Evolutionary conservation across 2,888 invertebrate genomes (phyloP).

Genomic region (Cantharis rustica): DNA sequence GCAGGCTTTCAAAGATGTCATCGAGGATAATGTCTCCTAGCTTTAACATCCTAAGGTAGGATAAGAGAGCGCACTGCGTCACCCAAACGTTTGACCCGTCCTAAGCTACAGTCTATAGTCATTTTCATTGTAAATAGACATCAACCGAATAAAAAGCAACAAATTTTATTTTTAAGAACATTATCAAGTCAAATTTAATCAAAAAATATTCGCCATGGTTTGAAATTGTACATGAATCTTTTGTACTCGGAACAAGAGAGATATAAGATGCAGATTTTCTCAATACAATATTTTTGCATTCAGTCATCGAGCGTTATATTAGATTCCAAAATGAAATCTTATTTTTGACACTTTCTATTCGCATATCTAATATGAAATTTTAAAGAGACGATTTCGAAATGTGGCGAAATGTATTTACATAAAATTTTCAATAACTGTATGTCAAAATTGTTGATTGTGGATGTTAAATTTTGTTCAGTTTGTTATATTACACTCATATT

Average conservation of each 20-base stretch:
- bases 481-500: background rate
- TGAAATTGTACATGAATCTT: background rate
- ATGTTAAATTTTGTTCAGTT: background rate
- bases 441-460: slow-evolving; percentile 1
- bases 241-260: slow-evolving; percentile 9
- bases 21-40: slow-evolving; percentile 32
- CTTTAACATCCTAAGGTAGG: slow-evolving; percentile 31
- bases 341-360: slow-evolving; percentile 27
- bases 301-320: slow-evolving; percentile 24
- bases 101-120: slow-evolving; percentile 12
- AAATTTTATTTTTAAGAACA: background rate
- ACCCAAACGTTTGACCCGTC: slow-evolving; percentile 32
- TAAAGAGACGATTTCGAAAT: slow-evolving; percentile 18
- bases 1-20: slow-evolving; percentile 30
- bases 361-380: slow-evolving; percentile 24
- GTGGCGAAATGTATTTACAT: slow-evolving; percentile 23
- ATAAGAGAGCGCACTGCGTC: slow-evolving; percentile 32
- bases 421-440: slow-evolving; percentile 10
- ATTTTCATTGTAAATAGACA: slow-evolving; percentile 18
- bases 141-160: slow-evolving; percentile 15
- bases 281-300: slow-evolving; percentile 34
- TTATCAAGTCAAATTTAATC: background rate
- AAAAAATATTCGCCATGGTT: background rate
- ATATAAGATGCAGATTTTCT: slow-evolving; percentile 36
- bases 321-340: slow-evolving; percentile 23